A percentile compares a stretch with the other conserved stretches of the same genome.
These are phyloP conservation scores for Pocillopora meandrina DNA, from an alignment of 92 coral and sea anemone species.

Conservation along the genomic window DNA sequence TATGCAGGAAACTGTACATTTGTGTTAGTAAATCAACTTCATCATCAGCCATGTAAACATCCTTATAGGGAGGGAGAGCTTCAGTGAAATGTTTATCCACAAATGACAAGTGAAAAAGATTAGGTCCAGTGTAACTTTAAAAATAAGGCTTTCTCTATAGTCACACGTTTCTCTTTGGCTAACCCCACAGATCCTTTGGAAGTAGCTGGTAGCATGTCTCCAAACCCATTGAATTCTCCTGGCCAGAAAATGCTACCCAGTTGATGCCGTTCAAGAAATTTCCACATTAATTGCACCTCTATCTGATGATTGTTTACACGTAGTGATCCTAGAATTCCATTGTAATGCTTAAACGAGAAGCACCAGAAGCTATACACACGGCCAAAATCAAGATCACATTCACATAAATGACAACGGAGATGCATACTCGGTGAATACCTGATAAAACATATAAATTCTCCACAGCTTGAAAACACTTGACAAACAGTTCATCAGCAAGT, in stretches of 20 bases:
- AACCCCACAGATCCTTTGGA: constrained; percentile 10
- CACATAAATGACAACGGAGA: constrained; percentile 50
- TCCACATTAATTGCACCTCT: constrained; percentile 37
- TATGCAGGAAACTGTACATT: constrained; percentile 19
- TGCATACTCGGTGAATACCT: constrained; percentile 44
- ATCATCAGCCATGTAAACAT: constrained; percentile 26
- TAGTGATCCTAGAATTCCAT: constrained; percentile 13
- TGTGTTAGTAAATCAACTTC: background rate
- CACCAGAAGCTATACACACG: constrained; percentile 69
- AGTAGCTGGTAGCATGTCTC: background rate
- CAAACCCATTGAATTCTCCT: background rate
- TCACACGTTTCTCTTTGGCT: background rate
- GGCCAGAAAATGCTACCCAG: constrained; percentile 31
- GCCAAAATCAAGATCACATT: constrained; percentile 58
- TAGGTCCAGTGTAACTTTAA: background rate
- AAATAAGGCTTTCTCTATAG: background rate
- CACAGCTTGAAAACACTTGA: constrained; percentile 47
- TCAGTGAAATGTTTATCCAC: background rate
- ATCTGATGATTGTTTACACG: constrained; percentile 42
- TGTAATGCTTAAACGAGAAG: constrained; percentile 37
- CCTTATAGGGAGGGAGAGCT: background rate
- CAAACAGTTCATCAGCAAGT: constrained; percentile 37
- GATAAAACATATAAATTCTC: constrained; percentile 46
- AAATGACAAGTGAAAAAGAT: background rate
- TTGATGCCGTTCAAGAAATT: constrained; percentile 34